Evolutionary conservation across 2,888 invertebrate species (phyloP).

Genomic region (Anaspis maculata): DNA sequence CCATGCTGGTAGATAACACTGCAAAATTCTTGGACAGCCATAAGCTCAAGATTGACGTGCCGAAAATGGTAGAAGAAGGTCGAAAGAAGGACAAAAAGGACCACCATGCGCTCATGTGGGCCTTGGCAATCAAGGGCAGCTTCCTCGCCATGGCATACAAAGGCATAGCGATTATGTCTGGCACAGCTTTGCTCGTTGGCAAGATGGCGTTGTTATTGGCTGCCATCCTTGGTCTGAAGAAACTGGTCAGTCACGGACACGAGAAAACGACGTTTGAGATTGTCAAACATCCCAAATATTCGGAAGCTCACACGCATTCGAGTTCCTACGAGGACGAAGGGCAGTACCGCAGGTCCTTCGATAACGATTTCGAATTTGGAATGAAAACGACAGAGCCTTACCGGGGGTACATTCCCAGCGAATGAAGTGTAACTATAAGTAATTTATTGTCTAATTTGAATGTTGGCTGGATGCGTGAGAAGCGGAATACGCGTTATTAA

Average conservation of each 20-base stretch:
- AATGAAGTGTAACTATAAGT: too few species aligned
- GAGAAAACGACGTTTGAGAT: conserved; percentile 81
- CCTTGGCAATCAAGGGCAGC: conserved; percentile 61
- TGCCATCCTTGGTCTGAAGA: conserved; percentile 72
- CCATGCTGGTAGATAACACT: conserved; percentile 49
- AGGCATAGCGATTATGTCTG: conserved; percentile 64
- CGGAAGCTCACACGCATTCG: conserved; percentile 68
- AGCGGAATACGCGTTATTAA: too few species aligned
- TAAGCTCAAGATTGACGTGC: conserved; percentile 38
- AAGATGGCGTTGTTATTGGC: conserved; percentile 76
- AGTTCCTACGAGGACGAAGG: conserved; percentile 31
- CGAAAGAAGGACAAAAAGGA: conserved; percentile 28
- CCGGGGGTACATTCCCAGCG: too few species aligned
- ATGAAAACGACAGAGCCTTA: too few species aligned
- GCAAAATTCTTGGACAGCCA: conserved; percentile 54
- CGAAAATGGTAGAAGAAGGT: conserved; percentile 44
- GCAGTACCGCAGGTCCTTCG: conserved; percentile 14
- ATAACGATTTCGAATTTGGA: too few species aligned
- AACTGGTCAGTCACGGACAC: conserved; percentile 57
- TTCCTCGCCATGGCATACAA: conserved; percentile 68
- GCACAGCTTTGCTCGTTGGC: conserved; percentile 72
- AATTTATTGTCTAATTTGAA: too few species aligned
- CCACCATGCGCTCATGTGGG: conserved; percentile 59
- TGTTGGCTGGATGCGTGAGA: too few species aligned
- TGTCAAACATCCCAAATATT: conserved; percentile 76